Evolutionary conservation across 2,113 vertebrate species (phyloP).

Genomic region (Pipa parva): DNA sequence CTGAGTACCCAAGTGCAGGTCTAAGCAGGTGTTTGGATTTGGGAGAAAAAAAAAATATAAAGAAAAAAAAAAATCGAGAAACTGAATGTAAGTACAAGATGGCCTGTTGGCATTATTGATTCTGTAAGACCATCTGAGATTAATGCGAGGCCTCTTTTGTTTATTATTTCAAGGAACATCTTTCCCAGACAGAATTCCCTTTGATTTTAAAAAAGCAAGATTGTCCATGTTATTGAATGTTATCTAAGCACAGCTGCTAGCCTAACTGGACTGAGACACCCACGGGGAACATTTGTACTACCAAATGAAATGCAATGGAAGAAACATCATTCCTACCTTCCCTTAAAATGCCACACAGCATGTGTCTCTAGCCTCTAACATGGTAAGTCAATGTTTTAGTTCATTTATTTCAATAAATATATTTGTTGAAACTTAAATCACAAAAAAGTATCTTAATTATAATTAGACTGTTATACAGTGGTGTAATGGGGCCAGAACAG

Average conservation of each 20-base stretch:
- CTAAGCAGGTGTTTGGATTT: slow-evolving; percentile 46
- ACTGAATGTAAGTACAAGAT: slow-evolving; percentile 47
- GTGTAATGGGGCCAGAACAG: no score
- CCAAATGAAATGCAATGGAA: slow-evolving; percentile 32
- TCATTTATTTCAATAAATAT: no score
- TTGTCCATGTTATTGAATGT: slow-evolving; percentile 52
- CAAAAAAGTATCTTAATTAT: no score
- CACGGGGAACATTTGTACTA: slow-evolving; percentile 49
- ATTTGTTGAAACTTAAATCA: no score
- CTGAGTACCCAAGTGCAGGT: slow-evolving; percentile 44
- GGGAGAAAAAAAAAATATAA: slow-evolving; percentile 40
- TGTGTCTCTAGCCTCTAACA: no score
- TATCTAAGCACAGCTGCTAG: slow-evolving; percentile 48
- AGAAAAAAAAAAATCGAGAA: slow-evolving; percentile 34
- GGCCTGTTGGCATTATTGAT: slow-evolving; percentile 53
- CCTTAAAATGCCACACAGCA: slow-evolving; percentile 48
- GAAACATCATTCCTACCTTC: slow-evolving; percentile 48
- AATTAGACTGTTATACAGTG: no score
- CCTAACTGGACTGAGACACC: slow-evolving; percentile 47
- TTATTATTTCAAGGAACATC: slow-evolving; percentile 58
- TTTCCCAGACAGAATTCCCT: slow-evolving; percentile 60
- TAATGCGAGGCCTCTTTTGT: slow-evolving; percentile 48
- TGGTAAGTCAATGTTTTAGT: no score
- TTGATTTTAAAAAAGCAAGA: slow-evolving; percentile 56
- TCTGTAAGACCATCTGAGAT: slow-evolving; percentile 51